phyloP scores from a whole-genome alignment of 2,888 invertebrate species.

The Coenonympha glycerion region DNA sequence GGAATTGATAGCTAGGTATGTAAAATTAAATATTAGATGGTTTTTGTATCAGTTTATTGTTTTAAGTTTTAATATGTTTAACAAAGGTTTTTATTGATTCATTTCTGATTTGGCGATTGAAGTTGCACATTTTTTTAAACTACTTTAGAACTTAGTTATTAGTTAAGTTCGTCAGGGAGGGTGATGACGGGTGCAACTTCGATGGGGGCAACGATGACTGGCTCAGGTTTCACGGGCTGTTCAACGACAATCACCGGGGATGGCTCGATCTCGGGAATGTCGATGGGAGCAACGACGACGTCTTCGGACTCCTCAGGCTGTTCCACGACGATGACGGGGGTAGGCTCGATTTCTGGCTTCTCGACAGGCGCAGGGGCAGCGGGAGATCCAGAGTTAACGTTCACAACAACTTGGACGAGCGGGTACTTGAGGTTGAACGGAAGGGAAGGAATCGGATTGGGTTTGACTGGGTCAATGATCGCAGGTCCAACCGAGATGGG shows the following conservation, averaged over 20 bases:
- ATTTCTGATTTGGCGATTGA: not conserved
- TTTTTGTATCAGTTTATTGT: no score
- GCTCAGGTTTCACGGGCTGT: conserved; percentile 13
- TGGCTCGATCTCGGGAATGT: conserved; percentile 8
- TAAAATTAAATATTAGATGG: no score
- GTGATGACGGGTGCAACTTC: conserved; percentile 21
- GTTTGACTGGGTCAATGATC: conserved; percentile 26
- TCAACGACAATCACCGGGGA: conserved; percentile 8
- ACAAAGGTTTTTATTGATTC: no score
- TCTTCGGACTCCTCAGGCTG: conserved; percentile 19
- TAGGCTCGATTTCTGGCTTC: not conserved
- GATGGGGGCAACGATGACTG: conserved; percentile 25
- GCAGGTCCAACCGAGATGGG: no score
- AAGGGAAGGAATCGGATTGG: conserved; percentile 13
- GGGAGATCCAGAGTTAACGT: conserved; percentile 6
- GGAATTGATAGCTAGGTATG: no score
- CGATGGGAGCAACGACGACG: conserved; percentile 22
- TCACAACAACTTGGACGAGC: conserved; percentile 11
- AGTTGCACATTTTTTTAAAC: not conserved
- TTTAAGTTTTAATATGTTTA: no score
- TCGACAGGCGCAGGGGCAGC: not conserved
- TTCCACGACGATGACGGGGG: not conserved
- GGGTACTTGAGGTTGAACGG: conserved; percentile 5
- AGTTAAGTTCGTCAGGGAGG: conserved; percentile 15
- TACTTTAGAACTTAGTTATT: not conserved